Conservation (phyloP, 2,888 invertebrate species). For the Tupiocoris notatus region DNA sequence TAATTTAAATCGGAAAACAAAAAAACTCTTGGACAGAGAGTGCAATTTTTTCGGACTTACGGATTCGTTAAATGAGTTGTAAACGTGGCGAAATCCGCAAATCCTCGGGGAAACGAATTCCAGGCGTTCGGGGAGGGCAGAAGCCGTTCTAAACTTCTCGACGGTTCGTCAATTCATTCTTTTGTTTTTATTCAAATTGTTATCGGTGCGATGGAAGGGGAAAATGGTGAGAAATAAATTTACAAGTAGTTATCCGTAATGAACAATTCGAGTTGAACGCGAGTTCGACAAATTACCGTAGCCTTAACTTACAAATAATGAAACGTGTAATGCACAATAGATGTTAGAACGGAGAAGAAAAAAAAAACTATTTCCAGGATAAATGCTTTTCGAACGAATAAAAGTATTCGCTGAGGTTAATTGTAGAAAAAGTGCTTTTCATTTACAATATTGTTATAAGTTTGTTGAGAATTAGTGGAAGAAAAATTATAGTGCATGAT, state of each 20-base stretch:
- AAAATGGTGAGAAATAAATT: not conserved
- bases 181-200: constrained; percentile 21
- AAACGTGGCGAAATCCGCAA: not conserved
- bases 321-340: constrained; percentile 23
- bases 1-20: not conserved
- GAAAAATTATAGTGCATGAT: constrained; percentile 20
- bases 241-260: not conserved
- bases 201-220: not conserved
- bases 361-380: constrained; percentile 1
- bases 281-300: not conserved
- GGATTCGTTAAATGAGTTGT: not conserved
- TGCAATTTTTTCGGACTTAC: not conserved
- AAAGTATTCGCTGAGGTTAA: not conserved
- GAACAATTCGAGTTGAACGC: not conserved
- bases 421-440: not conserved
- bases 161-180: constrained; percentile 30
- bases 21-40: not conserved
- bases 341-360: constrained; percentile 11
- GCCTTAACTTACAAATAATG: constrained; percentile 7
- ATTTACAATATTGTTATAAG: not conserved
- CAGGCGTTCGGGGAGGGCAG: constrained; percentile 12
- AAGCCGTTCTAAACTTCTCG: too few species aligned
- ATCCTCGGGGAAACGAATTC: constrained; percentile 6
- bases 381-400: not conserved
- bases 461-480: not conserved